These are phyloP conservation scores for Zelleria hepariella DNA, from an alignment of 2,888 invertebrate genomes.

Conservation along the genomic window DNA sequence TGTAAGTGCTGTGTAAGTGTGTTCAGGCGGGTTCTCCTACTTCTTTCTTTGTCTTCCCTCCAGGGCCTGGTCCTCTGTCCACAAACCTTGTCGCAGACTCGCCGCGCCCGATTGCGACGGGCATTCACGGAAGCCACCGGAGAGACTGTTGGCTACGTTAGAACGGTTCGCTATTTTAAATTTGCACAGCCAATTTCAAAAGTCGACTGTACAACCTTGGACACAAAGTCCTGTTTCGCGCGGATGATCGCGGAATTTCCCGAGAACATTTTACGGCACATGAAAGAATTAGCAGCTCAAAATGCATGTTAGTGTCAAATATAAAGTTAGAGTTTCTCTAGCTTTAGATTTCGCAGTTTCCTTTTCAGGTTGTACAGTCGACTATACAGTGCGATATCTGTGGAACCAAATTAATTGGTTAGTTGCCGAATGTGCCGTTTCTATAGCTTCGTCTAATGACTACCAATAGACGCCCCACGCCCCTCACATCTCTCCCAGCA, in stretches of 20 bases:
- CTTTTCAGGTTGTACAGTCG: slow-evolving; percentile 54
- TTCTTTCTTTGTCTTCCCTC: slow-evolving; percentile 57
- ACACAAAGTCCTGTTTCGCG: slow-evolving; percentile 2
- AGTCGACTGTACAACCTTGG: slow-evolving; percentile 56
- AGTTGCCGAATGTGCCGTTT: slow-evolving; percentile 67
- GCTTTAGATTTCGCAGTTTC: background rate
- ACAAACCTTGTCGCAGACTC: slow-evolving; percentile 90
- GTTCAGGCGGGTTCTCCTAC: slow-evolving; percentile 39
- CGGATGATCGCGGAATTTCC: slow-evolving; percentile 3
- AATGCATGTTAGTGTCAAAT: background rate
- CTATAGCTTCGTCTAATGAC: slow-evolving; percentile 57
- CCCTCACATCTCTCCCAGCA: slow-evolving; percentile 45
- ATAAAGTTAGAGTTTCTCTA: background rate
- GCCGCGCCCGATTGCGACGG: slow-evolving; percentile 86
- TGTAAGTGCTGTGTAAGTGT: slow-evolving; percentile 64
- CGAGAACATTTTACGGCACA: background rate
- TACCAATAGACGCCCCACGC: slow-evolving; percentile 41
- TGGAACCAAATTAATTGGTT: slow-evolving; percentile 55
- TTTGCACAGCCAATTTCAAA: slow-evolving; percentile 46
- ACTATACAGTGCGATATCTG: slow-evolving; percentile 37
- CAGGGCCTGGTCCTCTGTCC: slow-evolving; percentile 92
- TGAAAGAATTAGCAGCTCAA: background rate
- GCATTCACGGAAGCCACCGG: slow-evolving; percentile 92
- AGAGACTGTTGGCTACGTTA: slow-evolving; percentile 89
- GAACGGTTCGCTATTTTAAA: slow-evolving; percentile 80